Percentiles rank a stretch among this genome's conserved stretches.
Evolutionary conservation across 2,888 invertebrate species (phyloP).

Genomic region (Labia minor): DNA sequence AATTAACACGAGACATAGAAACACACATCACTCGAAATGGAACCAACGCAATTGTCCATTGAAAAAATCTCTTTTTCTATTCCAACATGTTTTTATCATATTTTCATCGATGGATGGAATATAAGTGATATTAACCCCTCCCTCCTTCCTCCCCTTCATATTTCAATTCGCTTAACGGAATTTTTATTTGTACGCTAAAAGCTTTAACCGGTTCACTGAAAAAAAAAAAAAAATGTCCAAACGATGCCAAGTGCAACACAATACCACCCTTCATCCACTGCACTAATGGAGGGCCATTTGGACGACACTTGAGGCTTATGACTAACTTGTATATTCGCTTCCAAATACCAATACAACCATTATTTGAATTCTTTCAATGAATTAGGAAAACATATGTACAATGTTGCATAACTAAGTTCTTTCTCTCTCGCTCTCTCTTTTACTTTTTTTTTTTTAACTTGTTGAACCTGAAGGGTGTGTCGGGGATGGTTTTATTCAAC

Average conservation of each 20-base stretch:
- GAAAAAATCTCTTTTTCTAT: too few species aligned
- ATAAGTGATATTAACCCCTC: background rate
- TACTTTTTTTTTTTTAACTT: background rate
- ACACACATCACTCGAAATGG: background rate
- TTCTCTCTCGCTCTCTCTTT: background rate
- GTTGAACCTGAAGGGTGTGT: background rate
- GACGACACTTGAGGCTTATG: too few species aligned
- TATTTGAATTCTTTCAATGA: background rate
- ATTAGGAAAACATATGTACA: background rate
- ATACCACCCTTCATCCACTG: too few species aligned
- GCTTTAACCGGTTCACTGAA: conserved; percentile 5
- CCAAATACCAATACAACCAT: background rate
- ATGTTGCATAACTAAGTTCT: background rate
- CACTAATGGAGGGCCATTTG: too few species aligned
- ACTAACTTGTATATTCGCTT: too few species aligned
- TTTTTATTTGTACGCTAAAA: conserved; percentile 13
- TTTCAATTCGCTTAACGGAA: background rate
- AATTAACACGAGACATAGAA: background rate
- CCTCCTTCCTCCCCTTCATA: too few species aligned
- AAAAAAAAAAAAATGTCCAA: background rate
- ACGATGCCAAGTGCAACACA: background rate
- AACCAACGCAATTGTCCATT: too few species aligned
- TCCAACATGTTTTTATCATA: too few species aligned
- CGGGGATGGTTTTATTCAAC: background rate
- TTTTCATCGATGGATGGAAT: too few species aligned